phyloP scores from a whole-genome alignment of 2,113 vertebrate genomes.

The Cebidichthys violaceus region DNA sequence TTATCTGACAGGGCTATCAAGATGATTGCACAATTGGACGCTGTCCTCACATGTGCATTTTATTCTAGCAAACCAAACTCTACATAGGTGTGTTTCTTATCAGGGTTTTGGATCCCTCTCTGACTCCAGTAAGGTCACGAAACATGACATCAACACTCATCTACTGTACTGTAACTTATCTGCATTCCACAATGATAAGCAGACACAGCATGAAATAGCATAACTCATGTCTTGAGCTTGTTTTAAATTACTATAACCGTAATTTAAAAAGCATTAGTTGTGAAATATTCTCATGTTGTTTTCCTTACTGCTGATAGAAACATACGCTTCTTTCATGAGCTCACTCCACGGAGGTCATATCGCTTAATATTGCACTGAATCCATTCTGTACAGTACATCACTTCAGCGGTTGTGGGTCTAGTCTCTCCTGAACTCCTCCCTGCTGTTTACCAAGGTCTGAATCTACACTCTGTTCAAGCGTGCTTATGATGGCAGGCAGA shows the following conservation, averaged over 20 bases:
- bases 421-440: slow-evolving; percentile 48
- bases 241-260: slow-evolving; percentile 9
- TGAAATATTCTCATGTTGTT: slow-evolving; percentile 28
- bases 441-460: slow-evolving; percentile 67
- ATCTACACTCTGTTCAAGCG: slow-evolving; percentile 68
- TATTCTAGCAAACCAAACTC: slow-evolving; percentile 31
- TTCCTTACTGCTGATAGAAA: slow-evolving; percentile 41
- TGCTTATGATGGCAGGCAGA: slow-evolving; percentile 68
- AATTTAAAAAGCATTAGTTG: slow-evolving; percentile 21
- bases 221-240: slow-evolving; percentile 36
- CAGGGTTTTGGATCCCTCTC: slow-evolving; percentile 36
- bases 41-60: background rate
- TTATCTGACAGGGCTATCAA: slow-evolving; percentile 23
- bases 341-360: slow-evolving; percentile 46
- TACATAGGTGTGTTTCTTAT: slow-evolving; percentile 52
- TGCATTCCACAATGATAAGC: slow-evolving; percentile 18
- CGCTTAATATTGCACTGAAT: slow-evolving; percentile 39
- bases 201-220: slow-evolving; percentile 24
- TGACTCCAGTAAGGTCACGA: slow-evolving; percentile 21
- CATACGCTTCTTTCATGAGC: slow-evolving; percentile 66
- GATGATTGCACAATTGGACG: slow-evolving; percentile 12
- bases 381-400: slow-evolving; percentile 57
- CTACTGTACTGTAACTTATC: slow-evolving; percentile 19
- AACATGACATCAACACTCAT: slow-evolving; percentile 21
- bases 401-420: slow-evolving; percentile 60